Evolutionary conservation across 92 coral and sea anemone species (phyloP).

Genomic region (Pocillopora meandrina): DNA sequence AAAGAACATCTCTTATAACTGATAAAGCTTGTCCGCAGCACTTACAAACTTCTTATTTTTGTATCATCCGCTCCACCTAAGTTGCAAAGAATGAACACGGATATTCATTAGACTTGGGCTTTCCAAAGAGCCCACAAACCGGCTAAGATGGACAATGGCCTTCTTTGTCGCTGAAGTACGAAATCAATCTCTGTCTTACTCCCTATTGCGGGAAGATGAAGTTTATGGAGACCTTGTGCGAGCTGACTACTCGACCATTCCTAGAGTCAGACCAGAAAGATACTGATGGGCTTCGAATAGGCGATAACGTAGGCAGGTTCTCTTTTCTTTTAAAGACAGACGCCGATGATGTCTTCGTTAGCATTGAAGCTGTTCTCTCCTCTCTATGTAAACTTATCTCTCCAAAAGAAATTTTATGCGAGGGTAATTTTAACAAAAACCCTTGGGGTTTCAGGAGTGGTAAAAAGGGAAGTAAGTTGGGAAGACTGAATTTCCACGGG

Average conservation of each 20-base stretch:
- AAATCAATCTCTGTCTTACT: slow-evolving; percentile 15
- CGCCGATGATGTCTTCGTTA: slow-evolving; percentile 17
- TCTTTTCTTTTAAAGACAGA: slow-evolving; percentile 6
- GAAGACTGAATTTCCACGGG: not conserved
- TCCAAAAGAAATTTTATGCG: not conserved
- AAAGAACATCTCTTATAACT: slow-evolving; percentile 4
- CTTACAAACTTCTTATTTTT: slow-evolving; percentile 20
- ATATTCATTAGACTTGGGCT: slow-evolving; percentile 59
- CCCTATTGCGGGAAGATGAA: slow-evolving; percentile 19
- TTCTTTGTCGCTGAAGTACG: slow-evolving; percentile 37
- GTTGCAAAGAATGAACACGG: slow-evolving; percentile 34
- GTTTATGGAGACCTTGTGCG: slow-evolving; percentile 5
- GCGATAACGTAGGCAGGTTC: not conserved
- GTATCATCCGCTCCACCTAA: slow-evolving; percentile 54
- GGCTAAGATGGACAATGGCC: slow-evolving; percentile 43
- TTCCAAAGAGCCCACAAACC: not conserved
- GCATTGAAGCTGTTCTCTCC: not conserved
- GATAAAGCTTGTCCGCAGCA: not conserved
- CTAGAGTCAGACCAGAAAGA: not conserved
- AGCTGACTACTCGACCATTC: slow-evolving; percentile 11
- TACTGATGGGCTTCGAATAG: slow-evolving; percentile 19
- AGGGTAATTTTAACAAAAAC: not conserved
- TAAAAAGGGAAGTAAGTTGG: not conserved
- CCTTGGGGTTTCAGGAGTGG: not conserved
- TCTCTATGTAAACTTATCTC: not conserved